Conservation (phyloP, 2,113 vertebrate genomes). For the Natator depressus region DNA sequence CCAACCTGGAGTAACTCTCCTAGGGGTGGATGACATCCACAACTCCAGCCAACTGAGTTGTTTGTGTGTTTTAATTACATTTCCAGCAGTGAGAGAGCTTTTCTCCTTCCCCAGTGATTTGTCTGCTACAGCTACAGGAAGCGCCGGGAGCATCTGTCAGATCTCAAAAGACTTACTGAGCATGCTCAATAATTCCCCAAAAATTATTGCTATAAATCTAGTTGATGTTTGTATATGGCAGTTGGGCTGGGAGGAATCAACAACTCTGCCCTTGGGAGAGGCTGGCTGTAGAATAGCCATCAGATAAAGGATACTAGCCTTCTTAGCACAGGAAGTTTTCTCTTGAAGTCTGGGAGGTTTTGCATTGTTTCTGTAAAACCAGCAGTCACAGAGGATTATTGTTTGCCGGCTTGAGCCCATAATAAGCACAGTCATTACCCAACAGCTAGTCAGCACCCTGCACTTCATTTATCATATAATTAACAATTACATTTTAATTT, state of each 20-base stretch:
- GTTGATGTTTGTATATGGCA: neutral
- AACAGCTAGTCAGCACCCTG: neutral
- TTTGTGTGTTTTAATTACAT: neutral
- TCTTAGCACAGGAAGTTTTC: neutral
- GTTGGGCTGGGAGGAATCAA: neutral
- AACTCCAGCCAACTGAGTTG: neutral
- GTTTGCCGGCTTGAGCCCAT: neutral
- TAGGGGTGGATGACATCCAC: neutral
- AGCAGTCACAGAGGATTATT: slow-evolving; percentile 13
- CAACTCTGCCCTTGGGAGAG: neutral
- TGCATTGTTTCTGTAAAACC: neutral
- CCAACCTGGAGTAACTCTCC: neutral
- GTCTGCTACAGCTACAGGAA: neutral
- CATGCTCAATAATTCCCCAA: accelerated
- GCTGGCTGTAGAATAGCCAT: neutral
- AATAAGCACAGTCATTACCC: slow-evolving; percentile 6
- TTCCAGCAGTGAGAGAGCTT: neutral
- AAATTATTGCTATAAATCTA: neutral
- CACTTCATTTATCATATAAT: slow-evolving; percentile 6
- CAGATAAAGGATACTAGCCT: neutral
- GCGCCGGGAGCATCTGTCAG: neutral
- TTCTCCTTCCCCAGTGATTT: neutral
- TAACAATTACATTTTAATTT: neutral
- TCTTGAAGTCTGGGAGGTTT: neutral
- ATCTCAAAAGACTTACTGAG: neutral